A percentile compares a stretch with the other conserved stretches of the same genome.
Conservation (phyloP, 2,797 vertebrate genomes). For the Microctenopoma steveboyesi region DNA sequence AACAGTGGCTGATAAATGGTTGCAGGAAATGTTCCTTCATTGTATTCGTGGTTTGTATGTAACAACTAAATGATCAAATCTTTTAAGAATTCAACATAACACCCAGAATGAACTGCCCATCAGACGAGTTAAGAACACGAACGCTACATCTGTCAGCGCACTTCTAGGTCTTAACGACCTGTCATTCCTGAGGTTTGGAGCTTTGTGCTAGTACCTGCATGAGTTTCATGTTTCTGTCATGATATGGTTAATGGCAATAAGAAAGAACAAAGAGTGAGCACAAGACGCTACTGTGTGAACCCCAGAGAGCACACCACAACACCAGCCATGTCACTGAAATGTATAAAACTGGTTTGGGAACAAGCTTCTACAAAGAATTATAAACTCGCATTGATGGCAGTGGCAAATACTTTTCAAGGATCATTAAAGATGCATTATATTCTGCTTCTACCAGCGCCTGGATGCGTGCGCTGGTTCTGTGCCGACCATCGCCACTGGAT, state of each 20-base stretch:
- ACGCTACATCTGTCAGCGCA: constrained; percentile 67
- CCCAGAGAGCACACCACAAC: constrained; percentile 42
- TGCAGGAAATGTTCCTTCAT: constrained; percentile 6
- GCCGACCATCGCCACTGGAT: constrained; percentile 54
- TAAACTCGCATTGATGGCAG: constrained; percentile 60
- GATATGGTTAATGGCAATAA: constrained; percentile 38
- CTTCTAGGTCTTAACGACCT: constrained; percentile 47
- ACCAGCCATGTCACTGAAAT: constrained; percentile 42
- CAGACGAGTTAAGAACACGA: constrained; percentile 43
- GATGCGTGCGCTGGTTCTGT: constrained; percentile 67
- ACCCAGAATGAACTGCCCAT: constrained; percentile 28
- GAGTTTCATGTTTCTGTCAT: constrained; percentile 19
- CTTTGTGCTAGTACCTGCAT: constrained; percentile 33
- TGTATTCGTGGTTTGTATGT: constrained; percentile 10
- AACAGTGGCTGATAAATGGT: constrained; percentile 33
- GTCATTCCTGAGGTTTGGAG: constrained; percentile 70
- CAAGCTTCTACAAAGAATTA: constrained; percentile 53
- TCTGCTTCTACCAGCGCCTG: constrained; percentile 66
- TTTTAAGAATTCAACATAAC: constrained; percentile 18
- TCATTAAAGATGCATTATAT: constrained; percentile 55
- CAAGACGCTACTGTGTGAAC: constrained; percentile 38
- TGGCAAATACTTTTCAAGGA: constrained; percentile 57
- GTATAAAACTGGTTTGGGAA: constrained; percentile 49
- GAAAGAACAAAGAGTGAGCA: constrained; percentile 29
- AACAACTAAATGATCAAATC: constrained; percentile 20